Percentiles rank a stretch among this genome's conserved stretches.
Evolutionary conservation across 2,113 vertebrate species (phyloP).

Genomic region (Micromys minutus): DNA sequence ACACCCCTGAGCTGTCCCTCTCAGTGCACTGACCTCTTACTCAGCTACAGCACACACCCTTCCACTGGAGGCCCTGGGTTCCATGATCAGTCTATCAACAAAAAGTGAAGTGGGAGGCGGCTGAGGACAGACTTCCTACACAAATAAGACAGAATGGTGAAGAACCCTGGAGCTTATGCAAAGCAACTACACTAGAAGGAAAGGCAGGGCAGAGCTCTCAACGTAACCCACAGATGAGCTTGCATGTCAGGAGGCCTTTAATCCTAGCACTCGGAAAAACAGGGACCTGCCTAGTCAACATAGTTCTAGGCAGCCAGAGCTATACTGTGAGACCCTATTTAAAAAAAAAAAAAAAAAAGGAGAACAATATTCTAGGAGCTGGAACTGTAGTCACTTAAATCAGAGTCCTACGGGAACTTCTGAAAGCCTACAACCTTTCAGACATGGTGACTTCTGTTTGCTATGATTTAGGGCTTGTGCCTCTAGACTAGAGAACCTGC

Average conservation of each 20-base stretch:
- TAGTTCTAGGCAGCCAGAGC: neutral
- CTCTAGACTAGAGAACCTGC: neutral
- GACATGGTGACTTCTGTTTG: accelerated
- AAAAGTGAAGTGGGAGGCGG: neutral
- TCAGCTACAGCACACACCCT: accelerated
- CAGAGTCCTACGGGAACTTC: neutral
- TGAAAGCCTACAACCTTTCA: neutral
- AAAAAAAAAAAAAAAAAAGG: no score
- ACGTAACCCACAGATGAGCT: neutral
- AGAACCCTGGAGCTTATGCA: neutral
- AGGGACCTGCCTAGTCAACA: neutral
- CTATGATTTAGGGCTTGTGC: neutral
- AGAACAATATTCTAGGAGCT: neutral
- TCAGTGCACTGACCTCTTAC: accelerated
- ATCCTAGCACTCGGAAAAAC: neutral
- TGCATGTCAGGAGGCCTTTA: neutral
- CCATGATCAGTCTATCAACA: neutral
- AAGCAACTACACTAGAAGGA: neutral
- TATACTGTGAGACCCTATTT: neutral
- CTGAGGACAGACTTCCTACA: neutral
- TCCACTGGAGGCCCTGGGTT: neutral
- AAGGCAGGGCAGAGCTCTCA: neutral
- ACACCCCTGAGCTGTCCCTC: accelerated
- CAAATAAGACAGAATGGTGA: neutral
- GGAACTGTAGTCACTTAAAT: accelerated